Evolutionary conservation across 2,113 vertebrate species (phyloP).

Genomic region (Corapipo altera): DNA sequence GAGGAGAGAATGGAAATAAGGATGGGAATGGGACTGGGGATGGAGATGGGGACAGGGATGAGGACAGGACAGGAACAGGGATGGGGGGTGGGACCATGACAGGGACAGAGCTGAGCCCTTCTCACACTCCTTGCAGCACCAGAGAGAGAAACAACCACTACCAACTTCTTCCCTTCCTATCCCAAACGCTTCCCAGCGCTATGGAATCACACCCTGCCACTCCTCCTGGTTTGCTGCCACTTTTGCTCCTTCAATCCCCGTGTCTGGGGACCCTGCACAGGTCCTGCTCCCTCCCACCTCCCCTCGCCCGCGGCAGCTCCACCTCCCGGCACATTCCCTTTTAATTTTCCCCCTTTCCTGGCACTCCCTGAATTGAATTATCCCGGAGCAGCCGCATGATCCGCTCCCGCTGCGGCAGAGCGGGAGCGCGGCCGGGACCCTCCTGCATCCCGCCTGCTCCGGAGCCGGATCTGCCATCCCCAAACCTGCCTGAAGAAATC

Average conservation of each 20-base stretch:
- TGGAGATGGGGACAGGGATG: neutral
- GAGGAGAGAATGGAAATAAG: neutral
- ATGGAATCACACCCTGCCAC: fast-evolving
- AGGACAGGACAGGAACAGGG: neutral
- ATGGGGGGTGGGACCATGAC: neutral
- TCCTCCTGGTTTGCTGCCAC: fast-evolving
- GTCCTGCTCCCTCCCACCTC: neutral
- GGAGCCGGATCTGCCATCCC: neutral
- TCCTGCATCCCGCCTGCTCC: neutral
- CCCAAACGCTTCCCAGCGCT: neutral
- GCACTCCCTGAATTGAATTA: neutral
- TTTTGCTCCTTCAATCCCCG: neutral
- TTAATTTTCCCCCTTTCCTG: neutral
- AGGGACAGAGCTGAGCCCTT: neutral
- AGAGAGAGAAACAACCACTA: neutral
- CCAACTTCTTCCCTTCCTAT: neutral
- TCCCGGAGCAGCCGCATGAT: neutral
- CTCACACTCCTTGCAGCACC: neutral
- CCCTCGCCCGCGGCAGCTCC: neutral
- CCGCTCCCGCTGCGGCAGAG: neutral
- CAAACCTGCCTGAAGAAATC: neutral
- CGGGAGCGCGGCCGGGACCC: neutral
- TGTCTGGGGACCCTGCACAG: fast-evolving
- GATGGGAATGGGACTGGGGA: neutral
- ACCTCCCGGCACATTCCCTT: neutral